Base-by-base conservation (phyloP, 2,797 vertebrate genomes). In the Enteromius treurensis region DNA sequence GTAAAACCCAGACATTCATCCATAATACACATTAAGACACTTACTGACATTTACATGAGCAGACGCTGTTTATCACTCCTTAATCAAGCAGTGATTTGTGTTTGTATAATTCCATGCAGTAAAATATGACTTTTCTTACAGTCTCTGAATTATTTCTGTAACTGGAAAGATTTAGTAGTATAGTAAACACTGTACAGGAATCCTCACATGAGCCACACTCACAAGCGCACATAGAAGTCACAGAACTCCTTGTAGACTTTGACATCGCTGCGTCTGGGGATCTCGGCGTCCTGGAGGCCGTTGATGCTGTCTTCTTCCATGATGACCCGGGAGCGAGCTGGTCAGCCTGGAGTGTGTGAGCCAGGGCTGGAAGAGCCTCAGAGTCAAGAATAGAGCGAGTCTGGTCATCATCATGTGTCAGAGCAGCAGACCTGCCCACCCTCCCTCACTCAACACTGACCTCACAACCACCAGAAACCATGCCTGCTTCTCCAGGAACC, bases 171-270 rank as follows among this genome's bases (percentile, higher is more conserved):
- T 19, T 65, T 34, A 19, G 3, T 19, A 65, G 3, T 8, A 9
- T 32, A 32, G 8, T 32, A 17, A 17, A 17, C 19, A 65, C 17
- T 9, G 58, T 60, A n/a, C n/a, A n/a, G n/a, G n/a, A n/a, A n/a
- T n/a, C n/a, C n/a, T n/a, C n/a, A 60, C 0, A 32, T 5, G 4
- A 6, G 37, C 37, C 1, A 79, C 53, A 98, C 98, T 99, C 94
- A 99, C 98, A 96, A 97, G 92, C 93, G 96, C 62, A 97, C 97
- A 88, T 99, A 99, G 90, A 99, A 99, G 93, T 99, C 98, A 94
- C 98, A 99, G 88, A 99, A 98, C 91, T 99, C 98, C 92, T 98
- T 99, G 93, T 98, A 99, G 90, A 99, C 96, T 92, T 97, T 97
- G 68, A 96, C 91, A 77, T 99, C 97, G 86, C 98, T 99, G 85